Evolutionary conservation across 2,797 vertebrate genomes (phyloP).

Genomic region (Amphiprion clarkii): DNA sequence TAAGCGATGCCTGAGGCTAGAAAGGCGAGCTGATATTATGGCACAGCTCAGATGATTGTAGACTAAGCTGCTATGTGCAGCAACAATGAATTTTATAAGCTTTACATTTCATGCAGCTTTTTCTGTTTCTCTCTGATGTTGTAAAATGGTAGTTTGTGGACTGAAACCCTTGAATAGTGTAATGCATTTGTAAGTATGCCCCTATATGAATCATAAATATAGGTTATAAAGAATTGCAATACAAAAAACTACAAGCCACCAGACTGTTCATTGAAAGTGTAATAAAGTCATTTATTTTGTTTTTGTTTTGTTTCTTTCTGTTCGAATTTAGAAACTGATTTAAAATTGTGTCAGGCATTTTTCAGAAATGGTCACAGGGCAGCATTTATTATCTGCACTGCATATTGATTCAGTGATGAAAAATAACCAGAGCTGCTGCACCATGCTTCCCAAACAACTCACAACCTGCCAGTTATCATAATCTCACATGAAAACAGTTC

Average conservation of each 20-base stretch:
- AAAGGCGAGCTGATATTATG: constrained; percentile 49
- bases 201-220: not conserved
- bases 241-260: not conserved
- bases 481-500: too few relatives aligned
- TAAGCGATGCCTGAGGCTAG: constrained; percentile 78
- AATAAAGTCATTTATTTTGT: constrained; percentile 16
- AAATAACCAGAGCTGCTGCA: too few relatives aligned
- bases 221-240: constrained; percentile 6
- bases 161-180: not conserved
- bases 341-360: not conserved
- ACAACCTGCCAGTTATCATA: too few relatives aligned
- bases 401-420: too few relatives aligned
- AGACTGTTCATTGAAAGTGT: constrained; percentile 11
- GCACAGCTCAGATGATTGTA: constrained; percentile 50
- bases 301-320: not conserved
- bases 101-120: constrained; percentile 38
- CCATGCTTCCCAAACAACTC: too few relatives aligned
- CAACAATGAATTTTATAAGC: constrained; percentile 38
- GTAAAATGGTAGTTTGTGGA: constrained; percentile 4
- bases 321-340: constrained; percentile 19
- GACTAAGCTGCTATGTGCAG: constrained; percentile 44
- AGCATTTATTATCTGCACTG: not conserved
- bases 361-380: not conserved
- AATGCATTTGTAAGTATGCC: constrained; percentile 15
- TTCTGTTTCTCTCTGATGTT: constrained; percentile 17